phyloP scores from a whole-genome alignment of 1,140 invertebrate species.

The Drosophila hydei region DNA sequence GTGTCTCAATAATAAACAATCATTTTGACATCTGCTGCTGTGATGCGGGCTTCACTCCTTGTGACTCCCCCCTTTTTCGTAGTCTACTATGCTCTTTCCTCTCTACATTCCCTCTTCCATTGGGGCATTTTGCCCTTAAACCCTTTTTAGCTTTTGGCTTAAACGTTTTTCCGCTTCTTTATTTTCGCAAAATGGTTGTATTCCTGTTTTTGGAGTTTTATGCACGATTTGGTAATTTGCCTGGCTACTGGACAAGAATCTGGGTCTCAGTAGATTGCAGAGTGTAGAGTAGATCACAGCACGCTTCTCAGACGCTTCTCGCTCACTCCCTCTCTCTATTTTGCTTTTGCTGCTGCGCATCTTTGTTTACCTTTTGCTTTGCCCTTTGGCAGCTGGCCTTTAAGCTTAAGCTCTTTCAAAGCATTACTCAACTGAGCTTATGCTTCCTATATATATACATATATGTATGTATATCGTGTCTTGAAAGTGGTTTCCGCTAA shows the following conservation, averaged over 20 bases:
- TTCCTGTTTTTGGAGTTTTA: constrained; percentile 57
- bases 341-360: constrained; percentile 11
- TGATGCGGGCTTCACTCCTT: constrained; percentile 44
- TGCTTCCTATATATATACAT: not conserved
- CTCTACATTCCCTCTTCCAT: not conserved
- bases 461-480: not conserved
- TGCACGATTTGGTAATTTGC: constrained; percentile 73
- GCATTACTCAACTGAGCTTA: not conserved
- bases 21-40: constrained; percentile 55
- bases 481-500: constrained; percentile 6
- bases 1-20: constrained; percentile 3
- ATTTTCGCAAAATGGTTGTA: constrained; percentile 62
- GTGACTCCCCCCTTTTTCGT: too few relatives aligned
- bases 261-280: constrained; percentile 3
- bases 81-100: not conserved
- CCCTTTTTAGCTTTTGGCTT: constrained; percentile 13
- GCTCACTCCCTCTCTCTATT: not conserved
- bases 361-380: constrained; percentile 14
- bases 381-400: constrained; percentile 24
- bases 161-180: constrained; percentile 42
- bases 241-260: constrained; percentile 57
- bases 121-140: not conserved
- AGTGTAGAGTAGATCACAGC: constrained; percentile 4
- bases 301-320: constrained; percentile 9
- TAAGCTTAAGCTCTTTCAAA: constrained; percentile 5